Base-by-base conservation (phyloP, 2,888 invertebrate genomes). In the Dasysyrphus tricinctus region DNA sequence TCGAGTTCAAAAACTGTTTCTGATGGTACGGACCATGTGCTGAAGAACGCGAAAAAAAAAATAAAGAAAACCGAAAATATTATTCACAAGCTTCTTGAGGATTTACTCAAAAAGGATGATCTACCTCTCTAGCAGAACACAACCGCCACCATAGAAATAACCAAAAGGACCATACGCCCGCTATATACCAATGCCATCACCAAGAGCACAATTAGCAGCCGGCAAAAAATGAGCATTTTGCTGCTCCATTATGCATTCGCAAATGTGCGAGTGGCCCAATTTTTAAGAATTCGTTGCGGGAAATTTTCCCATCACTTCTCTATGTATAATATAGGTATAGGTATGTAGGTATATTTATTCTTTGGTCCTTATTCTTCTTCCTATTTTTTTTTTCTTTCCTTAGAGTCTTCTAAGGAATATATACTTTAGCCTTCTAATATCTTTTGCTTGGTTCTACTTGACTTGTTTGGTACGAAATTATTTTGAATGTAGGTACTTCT, bases 201-300 rank as follows among this genome's bases (percentile, higher is more conserved):
- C 51, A 69, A 54, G 63, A 84, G 59, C 67, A 73, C 76, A 84
- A 84, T 80, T 84, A 80, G 65, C 76, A 76, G 49, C 44, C n/a
- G 14, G 24, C 42, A 34, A 67, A 57, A 67, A 76, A 67, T 29
- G 51, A 77, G 37, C 74, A 78, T 78, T 78, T 78, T 61, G 39
- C 54, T 80, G 51, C 39, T 76, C 72, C 72, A 80, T 85, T 80
- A 80, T 85, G 76, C 67, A 86, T 81, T 74, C 73, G 77, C 85
- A 81, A 70, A 77, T 86, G 74, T 74, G 74, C 74, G 77, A 86
- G 78, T 81, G 78, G 74, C 74, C 81, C 78, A 78, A 81, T 86
- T 81, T 86, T 81, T 78, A 14, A 74, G 51, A 74, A 81, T 74
- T 59, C 70, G 49, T 70, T 69, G 73, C 57, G 70, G 73, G 69